Base-by-base conservation (phyloP, 2,888 invertebrate species). In the Adelognathus sp. region DNA sequence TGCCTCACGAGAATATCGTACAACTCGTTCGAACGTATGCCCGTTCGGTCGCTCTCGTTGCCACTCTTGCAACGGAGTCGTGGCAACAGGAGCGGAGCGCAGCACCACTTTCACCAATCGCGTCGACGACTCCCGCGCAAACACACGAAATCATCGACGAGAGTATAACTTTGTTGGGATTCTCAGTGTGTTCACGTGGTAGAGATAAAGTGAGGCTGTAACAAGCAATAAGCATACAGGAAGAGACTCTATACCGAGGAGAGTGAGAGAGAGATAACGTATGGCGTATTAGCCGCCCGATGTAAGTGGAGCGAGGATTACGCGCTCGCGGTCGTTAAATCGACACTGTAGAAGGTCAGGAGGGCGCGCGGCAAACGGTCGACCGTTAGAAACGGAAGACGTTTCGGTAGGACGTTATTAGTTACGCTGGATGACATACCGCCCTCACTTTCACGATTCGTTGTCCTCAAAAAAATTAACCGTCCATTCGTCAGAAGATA, bases 21-120 rank as follows among this genome's bases (percentile, higher is more conserved):
- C n/a, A n/a, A n/a, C n/a, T 39, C 24, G 31, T 58, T 33, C 56
- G n/a, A 21, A 24, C 31, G 41, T n/a, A n/a, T n/a, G n/a, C n/a
- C n/a, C 39, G 60, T 64, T 81, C 52, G 61, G 54, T 69, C 54
- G 33, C 66, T 52, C 71, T 60, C 71, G 60, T 58, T 76, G 64
- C 33, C 31, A n/a, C n/a, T 70, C 36, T 16, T 50, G 50, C 50
- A 24, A 9, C 60, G 29, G 41, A 52, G 14, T 27, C 29, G 60
- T n/a, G 16, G 33, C 41, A 41, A 36, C 24, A 54, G 56, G 31
- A 61, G 66, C 61, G 33, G 54, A 36, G 50, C 36, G 27, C 64
- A 31, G 54, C 61, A 52, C 74, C 76, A 84, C 84, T 84, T 84
- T 84, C 83, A 80, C 83, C 82, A 61, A 74, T 84, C 79, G 70